Evolutionary conservation across 2,888 invertebrate genomes (phyloP).

Genomic region (Heliconius ismenius): DNA sequence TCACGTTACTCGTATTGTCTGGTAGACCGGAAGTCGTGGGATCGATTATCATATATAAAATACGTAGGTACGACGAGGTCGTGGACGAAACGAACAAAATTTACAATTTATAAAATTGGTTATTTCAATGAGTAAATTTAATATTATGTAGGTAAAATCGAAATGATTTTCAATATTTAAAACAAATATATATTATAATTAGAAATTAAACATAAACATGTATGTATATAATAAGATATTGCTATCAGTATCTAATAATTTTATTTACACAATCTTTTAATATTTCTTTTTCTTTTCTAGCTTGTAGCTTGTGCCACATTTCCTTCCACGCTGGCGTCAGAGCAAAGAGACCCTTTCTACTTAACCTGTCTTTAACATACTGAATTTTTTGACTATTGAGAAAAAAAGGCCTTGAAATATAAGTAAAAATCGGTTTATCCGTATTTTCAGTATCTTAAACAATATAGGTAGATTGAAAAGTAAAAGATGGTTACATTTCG

Average conservation of each 20-base stretch:
- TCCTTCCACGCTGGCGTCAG: constrained; percentile 52
- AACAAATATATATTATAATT: too few relatives aligned
- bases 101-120: constrained; percentile 9
- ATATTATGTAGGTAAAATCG: not conserved
- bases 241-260: too few relatives aligned
- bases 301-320: constrained; percentile 45
- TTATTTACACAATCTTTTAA: too few relatives aligned
- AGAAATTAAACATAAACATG: not conserved
- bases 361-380: constrained; percentile 64
- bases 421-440: constrained; percentile 32
- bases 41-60: constrained; percentile 21
- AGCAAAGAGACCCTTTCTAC: constrained; percentile 54
- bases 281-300: not conserved
- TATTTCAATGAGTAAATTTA: not conserved
- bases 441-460: constrained; percentile 14
- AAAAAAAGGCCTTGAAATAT: constrained; percentile 45
- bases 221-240: not conserved
- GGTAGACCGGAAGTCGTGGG: constrained; percentile 22
- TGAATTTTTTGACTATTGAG: constrained; percentile 50
- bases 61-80: constrained; percentile 14
- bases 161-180: too few relatives aligned
- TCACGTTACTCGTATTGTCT: constrained; percentile 15
- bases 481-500: not conserved
- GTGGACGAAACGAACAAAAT: not conserved
- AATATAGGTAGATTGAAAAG: not conserved